These are phyloP conservation scores for Archips crataeganus DNA, from an alignment of 2,888 invertebrate genomes.

Conservation along the genomic window DNA sequence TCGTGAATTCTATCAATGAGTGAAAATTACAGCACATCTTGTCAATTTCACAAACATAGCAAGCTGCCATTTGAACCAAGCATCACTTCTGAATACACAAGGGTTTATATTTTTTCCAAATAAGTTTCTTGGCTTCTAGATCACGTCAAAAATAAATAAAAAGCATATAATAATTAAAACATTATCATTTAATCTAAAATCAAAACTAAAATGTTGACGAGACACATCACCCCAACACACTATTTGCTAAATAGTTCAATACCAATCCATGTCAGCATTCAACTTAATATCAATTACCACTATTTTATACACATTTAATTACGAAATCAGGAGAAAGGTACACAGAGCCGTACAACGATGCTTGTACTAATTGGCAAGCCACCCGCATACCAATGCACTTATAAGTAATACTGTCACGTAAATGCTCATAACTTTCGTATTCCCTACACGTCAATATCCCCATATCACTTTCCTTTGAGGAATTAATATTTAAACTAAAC, in stretches of 20 bases:
- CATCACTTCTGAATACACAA: background rate
- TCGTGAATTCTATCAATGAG: conserved; percentile 54
- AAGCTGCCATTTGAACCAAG: background rate
- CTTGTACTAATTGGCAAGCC: conserved; percentile 51
- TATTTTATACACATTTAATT: conserved; percentile 66
- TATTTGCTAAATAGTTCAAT: conserved; percentile 56
- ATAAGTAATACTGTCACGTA: conserved; percentile 83
- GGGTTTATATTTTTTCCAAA: too few relatives aligned
- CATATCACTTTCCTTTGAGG: conserved; percentile 82
- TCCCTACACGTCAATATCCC: conserved; percentile 77
- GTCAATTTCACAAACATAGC: too few relatives aligned
- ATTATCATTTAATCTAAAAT: conserved; percentile 42
- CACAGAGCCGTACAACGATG: conserved; percentile 44
- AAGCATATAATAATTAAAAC: conserved; percentile 37
- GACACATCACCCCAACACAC: conserved; percentile 28
- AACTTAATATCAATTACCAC: conserved; percentile 58
- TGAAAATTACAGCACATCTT: background rate
- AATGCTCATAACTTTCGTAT: conserved; percentile 74
- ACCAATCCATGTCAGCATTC: conserved; percentile 62
- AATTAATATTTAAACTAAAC: conserved; percentile 75
- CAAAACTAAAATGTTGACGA: conserved; percentile 38
- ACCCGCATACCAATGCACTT: conserved; percentile 69
- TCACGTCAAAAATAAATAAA: conserved; percentile 11
- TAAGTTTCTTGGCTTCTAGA: background rate
- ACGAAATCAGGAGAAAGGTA: conserved; percentile 65